These are phyloP conservation scores for Athetis lepigone DNA, from an alignment of 2,888 invertebrate species.

Conservation along the genomic window DNA sequence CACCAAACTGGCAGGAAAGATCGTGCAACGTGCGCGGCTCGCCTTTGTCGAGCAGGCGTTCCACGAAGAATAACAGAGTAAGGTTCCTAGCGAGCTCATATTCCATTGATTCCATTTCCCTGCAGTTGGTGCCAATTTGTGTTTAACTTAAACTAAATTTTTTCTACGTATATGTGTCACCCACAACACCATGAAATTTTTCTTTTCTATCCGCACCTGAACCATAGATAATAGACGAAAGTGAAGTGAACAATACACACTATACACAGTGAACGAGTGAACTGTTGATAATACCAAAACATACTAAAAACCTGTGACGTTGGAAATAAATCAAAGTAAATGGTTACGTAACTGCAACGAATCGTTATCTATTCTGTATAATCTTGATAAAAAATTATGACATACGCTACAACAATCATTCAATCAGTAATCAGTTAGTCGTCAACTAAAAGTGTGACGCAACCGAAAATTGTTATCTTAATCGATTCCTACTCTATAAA, in stretches of 20 bases:
- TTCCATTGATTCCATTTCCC: slow-evolving; percentile 97
- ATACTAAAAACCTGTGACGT: slow-evolving; percentile 41
- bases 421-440: not conserved
- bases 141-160: slow-evolving; percentile 88
- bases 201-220: slow-evolving; percentile 79
- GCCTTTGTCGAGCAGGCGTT: slow-evolving; percentile 99
- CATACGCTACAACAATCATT: not conserved
- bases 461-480: not conserved
- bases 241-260: slow-evolving; percentile 65
- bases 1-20: slow-evolving; percentile 99
- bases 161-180: slow-evolving; percentile 90
- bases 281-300: slow-evolving; percentile 46
- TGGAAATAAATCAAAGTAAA: slow-evolving; percentile 29
- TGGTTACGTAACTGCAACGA: slow-evolving; percentile 10
- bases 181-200: slow-evolving; percentile 90
- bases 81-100: slow-evolving; percentile 98
- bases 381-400: slow-evolving; percentile 12
- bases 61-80: slow-evolving; percentile 99
- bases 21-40: slow-evolving; percentile 99
- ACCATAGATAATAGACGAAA: slow-evolving; percentile 82
- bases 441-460: not conserved
- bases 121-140: slow-evolving; percentile 89
- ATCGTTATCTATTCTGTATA: slow-evolving; percentile 2
- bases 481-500: too few relatives aligned
- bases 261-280: not conserved